phyloP scores from a whole-genome alignment of 2,797 vertebrate species.

The Leptoclinus maculatus region DNA sequence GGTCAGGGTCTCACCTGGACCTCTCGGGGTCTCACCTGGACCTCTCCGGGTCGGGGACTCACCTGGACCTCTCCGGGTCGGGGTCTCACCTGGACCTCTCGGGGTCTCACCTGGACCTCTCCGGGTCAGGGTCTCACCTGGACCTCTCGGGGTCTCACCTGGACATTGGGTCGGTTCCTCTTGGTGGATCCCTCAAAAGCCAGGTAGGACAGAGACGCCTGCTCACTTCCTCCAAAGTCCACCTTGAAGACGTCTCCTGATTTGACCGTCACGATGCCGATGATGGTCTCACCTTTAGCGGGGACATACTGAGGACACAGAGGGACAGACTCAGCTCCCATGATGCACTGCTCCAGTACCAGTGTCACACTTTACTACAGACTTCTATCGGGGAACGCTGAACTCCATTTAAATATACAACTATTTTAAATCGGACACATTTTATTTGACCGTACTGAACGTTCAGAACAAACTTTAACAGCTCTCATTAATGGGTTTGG shows the following conservation, averaged over 20 bases:
- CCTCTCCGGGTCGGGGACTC: too few species aligned
- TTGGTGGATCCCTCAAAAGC: constrained; percentile 97
- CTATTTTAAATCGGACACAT: too few species aligned
- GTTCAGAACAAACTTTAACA: too few species aligned
- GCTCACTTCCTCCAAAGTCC: constrained; percentile 93
- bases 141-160: constrained; percentile 79
- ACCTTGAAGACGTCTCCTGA: constrained; percentile 93
- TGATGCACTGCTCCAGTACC: constrained; percentile 11
- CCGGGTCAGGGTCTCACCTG: too few species aligned
- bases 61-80: too few species aligned
- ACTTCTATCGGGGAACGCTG: too few species aligned
- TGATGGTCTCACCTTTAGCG: constrained; percentile 91
- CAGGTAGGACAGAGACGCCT: constrained; percentile 93
- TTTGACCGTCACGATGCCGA: constrained; percentile 91
- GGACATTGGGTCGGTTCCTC: constrained; percentile 95
- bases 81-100: not conserved
- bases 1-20: too few species aligned
- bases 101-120: not conserved
- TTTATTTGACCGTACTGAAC: too few species aligned
- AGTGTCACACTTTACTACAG: too few species aligned
- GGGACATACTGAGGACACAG: constrained; percentile 87
- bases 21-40: too few species aligned
- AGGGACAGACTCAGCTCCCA: constrained; percentile 17
- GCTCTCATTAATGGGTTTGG: too few species aligned
- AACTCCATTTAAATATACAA: too few species aligned